Conservation (phyloP, 2,113 vertebrate genomes). For the Empidonax alnorum region DNA sequence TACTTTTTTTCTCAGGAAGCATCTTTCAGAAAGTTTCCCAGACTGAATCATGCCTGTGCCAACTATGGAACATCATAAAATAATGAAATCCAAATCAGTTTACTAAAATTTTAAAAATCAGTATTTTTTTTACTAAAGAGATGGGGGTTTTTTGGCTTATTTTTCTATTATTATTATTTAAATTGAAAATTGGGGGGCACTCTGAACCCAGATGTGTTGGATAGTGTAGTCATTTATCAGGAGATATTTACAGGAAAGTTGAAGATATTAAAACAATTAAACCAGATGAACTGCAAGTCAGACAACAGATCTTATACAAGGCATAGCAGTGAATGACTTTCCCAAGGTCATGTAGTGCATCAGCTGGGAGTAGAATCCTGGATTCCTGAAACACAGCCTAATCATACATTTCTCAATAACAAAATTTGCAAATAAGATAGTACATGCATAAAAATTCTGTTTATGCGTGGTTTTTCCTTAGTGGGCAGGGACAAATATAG, state of each 20-base stretch:
- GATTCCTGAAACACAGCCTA: background rate
- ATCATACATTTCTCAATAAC: constrained; percentile 16
- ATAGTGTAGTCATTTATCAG: background rate
- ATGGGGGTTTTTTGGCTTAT: background rate
- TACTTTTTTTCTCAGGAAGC: background rate
- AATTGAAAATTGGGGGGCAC: background rate
- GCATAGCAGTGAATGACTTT: background rate
- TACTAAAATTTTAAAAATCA: background rate
- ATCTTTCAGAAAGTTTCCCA: background rate
- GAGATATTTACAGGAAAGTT: background rate
- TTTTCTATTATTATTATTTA: background rate
- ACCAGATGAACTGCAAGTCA: background rate
- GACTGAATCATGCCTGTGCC: background rate
- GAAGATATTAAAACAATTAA: background rate
- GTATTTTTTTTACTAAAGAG: background rate
- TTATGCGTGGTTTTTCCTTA: constrained; percentile 43
- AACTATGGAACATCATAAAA: background rate
- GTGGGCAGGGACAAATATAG: constrained; percentile 36
- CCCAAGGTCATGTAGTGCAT: background rate
- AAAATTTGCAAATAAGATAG: constrained; percentile 65
- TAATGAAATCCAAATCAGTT: background rate
- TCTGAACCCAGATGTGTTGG: background rate
- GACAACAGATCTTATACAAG: background rate
- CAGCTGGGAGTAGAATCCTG: background rate
- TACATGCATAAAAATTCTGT: constrained; percentile 44